These are phyloP conservation scores for Metacarcinus magister DNA, from an alignment of 2,888 invertebrate species.

Conservation along the genomic window DNA sequence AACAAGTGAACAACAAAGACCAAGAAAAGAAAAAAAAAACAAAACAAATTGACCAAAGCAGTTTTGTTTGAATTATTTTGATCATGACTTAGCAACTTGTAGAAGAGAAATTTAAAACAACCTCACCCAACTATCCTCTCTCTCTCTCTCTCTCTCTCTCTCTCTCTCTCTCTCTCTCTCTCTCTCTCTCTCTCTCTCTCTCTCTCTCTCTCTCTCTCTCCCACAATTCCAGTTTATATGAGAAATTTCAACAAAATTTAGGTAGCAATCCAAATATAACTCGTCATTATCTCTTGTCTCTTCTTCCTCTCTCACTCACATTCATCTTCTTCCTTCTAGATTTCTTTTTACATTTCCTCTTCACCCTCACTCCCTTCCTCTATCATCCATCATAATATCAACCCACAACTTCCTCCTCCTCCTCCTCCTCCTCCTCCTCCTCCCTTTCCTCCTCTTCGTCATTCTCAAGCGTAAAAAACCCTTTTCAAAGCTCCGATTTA, in stretches of 20 bases:
- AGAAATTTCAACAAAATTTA: background rate
- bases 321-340: background rate
- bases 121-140: background rate
- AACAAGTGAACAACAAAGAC: background rate
- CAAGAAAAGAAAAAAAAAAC: background rate
- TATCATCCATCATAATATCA: background rate
- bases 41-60: background rate
- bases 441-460: background rate
- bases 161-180: conserved; percentile 46
- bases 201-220: background rate
- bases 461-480: background rate
- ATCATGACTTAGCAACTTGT: background rate
- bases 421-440: background rate
- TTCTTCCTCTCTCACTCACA: background rate
- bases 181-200: background rate
- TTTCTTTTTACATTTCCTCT: background rate
- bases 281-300: background rate
- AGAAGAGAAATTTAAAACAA: background rate
- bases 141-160: background rate
- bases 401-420: too few species aligned
- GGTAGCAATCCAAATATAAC: background rate
- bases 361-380: background rate
- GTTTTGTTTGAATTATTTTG: background rate
- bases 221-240: background rate
- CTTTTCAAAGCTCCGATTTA: background rate